Evolutionary conservation across 1,140 invertebrate species (phyloP).

Genomic region (Hesperophylax magnus): DNA sequence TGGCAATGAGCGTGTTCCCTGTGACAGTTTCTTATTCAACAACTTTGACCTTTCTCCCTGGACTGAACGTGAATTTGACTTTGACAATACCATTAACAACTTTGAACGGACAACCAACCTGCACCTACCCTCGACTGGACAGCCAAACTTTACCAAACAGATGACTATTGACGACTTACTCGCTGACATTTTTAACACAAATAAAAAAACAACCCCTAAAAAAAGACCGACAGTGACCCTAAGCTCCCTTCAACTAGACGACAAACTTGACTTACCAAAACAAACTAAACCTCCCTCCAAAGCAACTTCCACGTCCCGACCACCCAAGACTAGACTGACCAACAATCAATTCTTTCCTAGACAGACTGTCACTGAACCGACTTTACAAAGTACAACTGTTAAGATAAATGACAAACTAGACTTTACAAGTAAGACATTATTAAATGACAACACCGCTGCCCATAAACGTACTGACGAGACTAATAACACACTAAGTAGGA

Average conservation of each 20-base stretch:
- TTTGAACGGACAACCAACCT: constrained; percentile 58
- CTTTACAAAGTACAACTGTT: constrained; percentile 53
- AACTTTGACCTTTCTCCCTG: constrained; percentile 79
- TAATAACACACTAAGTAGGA: constrained; percentile 15
- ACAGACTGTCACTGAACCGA: constrained; percentile 56
- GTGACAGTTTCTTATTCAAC: constrained; percentile 78
- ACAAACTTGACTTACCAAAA: constrained; percentile 53
- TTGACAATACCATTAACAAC: constrained; percentile 59
- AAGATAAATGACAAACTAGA: constrained; percentile 71
- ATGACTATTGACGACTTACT: constrained; percentile 39
- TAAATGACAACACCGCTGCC: neutral
- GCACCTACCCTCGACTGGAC: constrained; percentile 49
- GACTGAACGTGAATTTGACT: constrained; percentile 66
- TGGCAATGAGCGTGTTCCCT: constrained; percentile 76
- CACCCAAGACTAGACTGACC: constrained; percentile 45
- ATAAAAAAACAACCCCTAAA: constrained; percentile 57
- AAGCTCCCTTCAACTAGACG: constrained; percentile 43
- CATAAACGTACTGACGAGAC: neutral
- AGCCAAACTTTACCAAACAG: constrained; percentile 38
- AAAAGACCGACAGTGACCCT: constrained; percentile 53
- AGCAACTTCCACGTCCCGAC: constrained; percentile 56
- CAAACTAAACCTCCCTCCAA: constrained; percentile 53
- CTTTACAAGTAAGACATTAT: constrained; percentile 61
- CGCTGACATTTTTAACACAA: constrained; percentile 42
- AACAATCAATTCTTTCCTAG: constrained; percentile 38